phyloP scores from a whole-genome alignment of 2,113 vertebrate genomes.

The Poeciliopsis prolifica region DNA sequence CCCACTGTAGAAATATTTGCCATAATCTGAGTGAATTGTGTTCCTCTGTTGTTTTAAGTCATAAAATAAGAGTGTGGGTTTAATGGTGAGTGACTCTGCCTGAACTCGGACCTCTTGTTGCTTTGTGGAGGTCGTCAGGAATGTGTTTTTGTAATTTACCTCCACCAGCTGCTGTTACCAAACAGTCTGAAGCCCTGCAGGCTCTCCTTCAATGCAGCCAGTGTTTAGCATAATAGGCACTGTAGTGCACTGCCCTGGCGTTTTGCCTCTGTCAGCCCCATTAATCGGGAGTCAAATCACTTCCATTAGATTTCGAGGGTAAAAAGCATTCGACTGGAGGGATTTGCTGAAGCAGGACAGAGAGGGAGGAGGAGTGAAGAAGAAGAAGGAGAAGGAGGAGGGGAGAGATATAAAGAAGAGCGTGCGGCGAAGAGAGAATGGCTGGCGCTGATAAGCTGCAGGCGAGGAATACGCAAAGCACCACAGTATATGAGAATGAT shows the following conservation, averaged over 20 bases:
- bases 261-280: slow-evolving; percentile 69
- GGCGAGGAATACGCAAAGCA: slow-evolving; percentile 67
- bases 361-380: slow-evolving; percentile 18
- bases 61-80: background rate
- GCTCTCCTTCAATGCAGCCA: slow-evolving; percentile 41
- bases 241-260: slow-evolving; percentile 50
- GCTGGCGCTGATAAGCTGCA: slow-evolving; percentile 73
- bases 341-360: slow-evolving; percentile 76
- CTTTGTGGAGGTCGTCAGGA: slow-evolving; percentile 48
- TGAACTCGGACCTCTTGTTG: slow-evolving; percentile 56
- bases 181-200: slow-evolving; percentile 42
- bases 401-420: slow-evolving; percentile 43
- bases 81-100: slow-evolving; percentile 50
- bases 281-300: slow-evolving; percentile 80
- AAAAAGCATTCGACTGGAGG: slow-evolving; percentile 74
- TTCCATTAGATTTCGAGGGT: slow-evolving; percentile 75
- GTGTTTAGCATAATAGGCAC: slow-evolving; percentile 68
- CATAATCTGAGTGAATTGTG: background rate
- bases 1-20: background rate
- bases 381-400: slow-evolving; percentile 34
- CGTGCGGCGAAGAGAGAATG: slow-evolving; percentile 52
- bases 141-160: slow-evolving; percentile 54
- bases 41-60: background rate
- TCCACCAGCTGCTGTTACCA: slow-evolving; percentile 50
- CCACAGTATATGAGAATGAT: slow-evolving; percentile 77